Conservation (phyloP, 2,113 vertebrate genomes). For the Cryptotis parvus region DNA sequence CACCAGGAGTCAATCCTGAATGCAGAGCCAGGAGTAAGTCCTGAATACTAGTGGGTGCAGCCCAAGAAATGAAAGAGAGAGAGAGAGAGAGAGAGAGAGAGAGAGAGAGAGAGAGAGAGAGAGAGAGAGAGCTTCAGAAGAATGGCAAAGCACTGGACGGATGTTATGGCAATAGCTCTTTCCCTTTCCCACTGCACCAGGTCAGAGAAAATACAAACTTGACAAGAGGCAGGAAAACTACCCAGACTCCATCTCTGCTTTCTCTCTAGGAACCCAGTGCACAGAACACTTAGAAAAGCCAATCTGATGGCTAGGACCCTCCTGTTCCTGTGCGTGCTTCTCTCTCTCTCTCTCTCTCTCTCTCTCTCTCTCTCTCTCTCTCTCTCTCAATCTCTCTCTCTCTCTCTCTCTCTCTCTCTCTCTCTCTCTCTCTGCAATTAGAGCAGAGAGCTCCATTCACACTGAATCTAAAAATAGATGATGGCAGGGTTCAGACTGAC, state of each 20-base stretch:
- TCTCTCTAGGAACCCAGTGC: not conserved
- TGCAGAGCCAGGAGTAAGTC: too few relatives aligned
- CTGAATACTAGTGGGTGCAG: too few relatives aligned
- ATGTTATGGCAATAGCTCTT: not conserved
- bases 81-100: too few relatives aligned
- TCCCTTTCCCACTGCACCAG: slow-evolving; percentile 36
- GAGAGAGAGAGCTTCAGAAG: too few relatives aligned
- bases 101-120: too few relatives aligned
- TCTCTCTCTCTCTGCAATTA: slow-evolving; percentile 66
- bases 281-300: not conserved
- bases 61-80: too few relatives aligned
- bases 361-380: not conserved
- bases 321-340: too few relatives aligned
- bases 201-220: slow-evolving; percentile 46
- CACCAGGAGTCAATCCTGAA: too few relatives aligned
- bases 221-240: not conserved
- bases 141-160: too few relatives aligned
- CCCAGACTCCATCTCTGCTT: slow-evolving; percentile 15
- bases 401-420: not conserved
- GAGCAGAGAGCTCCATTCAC: slow-evolving; percentile 75
- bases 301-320: not conserved
- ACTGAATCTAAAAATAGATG: slow-evolving; percentile 77
- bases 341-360: not conserved
- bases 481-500: slow-evolving; percentile 60
- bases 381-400: not conserved